Base-by-base conservation (phyloP, 2,888 invertebrate genomes). In the Brachypalpus laphriformis region DNA sequence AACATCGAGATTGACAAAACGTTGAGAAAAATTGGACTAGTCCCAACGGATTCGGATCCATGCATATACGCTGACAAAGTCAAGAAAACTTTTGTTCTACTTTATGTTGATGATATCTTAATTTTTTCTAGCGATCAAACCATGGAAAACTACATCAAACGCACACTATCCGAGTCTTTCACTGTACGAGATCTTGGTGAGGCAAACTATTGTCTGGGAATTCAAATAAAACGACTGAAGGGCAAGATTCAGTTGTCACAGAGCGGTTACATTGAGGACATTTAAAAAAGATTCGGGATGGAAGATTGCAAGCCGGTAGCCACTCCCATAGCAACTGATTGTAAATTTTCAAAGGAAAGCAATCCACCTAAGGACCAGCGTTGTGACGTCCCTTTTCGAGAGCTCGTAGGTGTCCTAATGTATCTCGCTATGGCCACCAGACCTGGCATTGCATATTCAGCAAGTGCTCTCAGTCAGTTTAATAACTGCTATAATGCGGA, bases 1-100 rank as follows among this genome's bases (percentile, higher is more conserved):
- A 82, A 87, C 49, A 61, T 77, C 22, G 86, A 87, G 34, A 66
- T 89, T 6, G 75, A 88, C 34, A 70, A 76, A 20, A 82, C 78
- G 49, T 68, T 88, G 16, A 72, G 65, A 54, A 45, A 87, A 31
- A 65, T 87, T 18, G 83, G 77, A 3, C 80, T 87, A 45, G 47
- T 16, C 31, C 78, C 86, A 59, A 80, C 76, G 3, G 40, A 75
- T 34, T 71, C 70, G 16, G 88, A 88, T 68, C 77, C 77, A 16
- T 87, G 87, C 22, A 59, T 87, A 6, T 87, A 87, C 20, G 22
- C 77, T 9, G 28, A 74, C 7, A 49, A 85, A 16, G 63, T 47
- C 78, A 51, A 68, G 71, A 65, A 45, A 22, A 20, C 8, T 5
- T 65, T 66, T 14, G 16, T 51, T 66, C n/a, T n/a, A 16, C 22